Conservation (phyloP, 30 jellyfish, hydroid and myxozoan genomes). For the Nemopilema nomurai region DNA sequence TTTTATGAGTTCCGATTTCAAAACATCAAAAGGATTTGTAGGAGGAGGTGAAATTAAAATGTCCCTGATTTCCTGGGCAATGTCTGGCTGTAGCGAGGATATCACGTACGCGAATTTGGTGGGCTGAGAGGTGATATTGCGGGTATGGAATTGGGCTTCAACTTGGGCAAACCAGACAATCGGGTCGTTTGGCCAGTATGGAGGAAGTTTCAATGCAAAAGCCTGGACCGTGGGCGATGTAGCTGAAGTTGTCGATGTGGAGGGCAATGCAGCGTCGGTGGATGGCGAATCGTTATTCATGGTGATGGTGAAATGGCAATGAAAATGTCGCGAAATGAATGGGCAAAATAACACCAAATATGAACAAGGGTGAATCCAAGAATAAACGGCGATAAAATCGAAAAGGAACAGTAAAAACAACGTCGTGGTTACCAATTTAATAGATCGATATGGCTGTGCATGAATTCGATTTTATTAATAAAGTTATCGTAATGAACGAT, state of each 20-base stretch:
- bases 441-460: neutral
- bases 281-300: neutral
- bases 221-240: neutral
- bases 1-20: constrained; percentile 21
- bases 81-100: constrained; percentile 15
- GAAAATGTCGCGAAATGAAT: neutral
- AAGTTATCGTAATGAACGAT: neutral
- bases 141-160: constrained; percentile 30
- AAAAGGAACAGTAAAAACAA: neutral
- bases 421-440: neutral
- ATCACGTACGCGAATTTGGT: constrained; percentile 16
- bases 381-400: neutral
- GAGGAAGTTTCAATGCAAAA: constrained; percentile 16
- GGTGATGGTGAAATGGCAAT: constrained; percentile 10
- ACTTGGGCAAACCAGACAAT: constrained; percentile 31
- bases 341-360: neutral
- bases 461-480: neutral
- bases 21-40: neutral
- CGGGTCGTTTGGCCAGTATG: constrained; percentile 52
- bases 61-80: constrained; percentile 39
- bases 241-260: neutral
- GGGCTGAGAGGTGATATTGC: constrained; percentile 12
- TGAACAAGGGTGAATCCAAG: neutral
- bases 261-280: constrained; percentile 1
- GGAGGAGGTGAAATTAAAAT: constrained; percentile 5